Percentiles rank a stretch among this genome's conserved stretches.
Evolutionary conservation across 2,113 vertebrate genomes (phyloP).

Genomic region (Raphicerus campestris): DNA sequence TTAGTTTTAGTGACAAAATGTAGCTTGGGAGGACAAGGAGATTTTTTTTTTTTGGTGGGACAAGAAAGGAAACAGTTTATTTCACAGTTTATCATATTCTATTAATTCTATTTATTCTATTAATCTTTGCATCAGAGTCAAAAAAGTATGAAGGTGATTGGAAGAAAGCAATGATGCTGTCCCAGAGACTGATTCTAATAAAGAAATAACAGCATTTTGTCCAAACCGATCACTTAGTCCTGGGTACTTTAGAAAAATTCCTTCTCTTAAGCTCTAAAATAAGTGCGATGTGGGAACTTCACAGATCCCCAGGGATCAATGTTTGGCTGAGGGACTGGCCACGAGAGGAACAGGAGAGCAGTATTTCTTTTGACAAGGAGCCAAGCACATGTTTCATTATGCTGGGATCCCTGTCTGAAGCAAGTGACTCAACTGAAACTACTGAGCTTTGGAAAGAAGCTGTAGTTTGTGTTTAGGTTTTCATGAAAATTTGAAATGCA

Average conservation of each 20-base stretch:
- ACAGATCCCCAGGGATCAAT: slow-evolving; percentile 27
- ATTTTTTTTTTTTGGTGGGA: neutral
- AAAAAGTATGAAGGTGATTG: neutral
- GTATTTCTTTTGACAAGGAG: slow-evolving; percentile 56
- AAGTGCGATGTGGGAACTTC: slow-evolving; percentile 34
- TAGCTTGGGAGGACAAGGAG: neutral
- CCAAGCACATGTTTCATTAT: slow-evolving; percentile 46
- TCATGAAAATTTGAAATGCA: neutral
- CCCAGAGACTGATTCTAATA: neutral
- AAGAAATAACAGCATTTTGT: neutral
- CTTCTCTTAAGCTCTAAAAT: slow-evolving; percentile 31
- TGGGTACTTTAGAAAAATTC: slow-evolving; percentile 29
- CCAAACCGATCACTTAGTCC: neutral
- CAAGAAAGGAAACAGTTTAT: neutral
- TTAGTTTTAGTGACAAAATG: slow-evolving; percentile 19
- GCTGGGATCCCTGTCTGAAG: slow-evolving; percentile 3
- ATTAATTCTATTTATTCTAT: neutral
- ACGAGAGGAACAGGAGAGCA: neutral
- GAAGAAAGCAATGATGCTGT: neutral
- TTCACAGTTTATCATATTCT: neutral
- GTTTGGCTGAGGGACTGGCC: slow-evolving; percentile 3
- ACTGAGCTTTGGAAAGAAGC: neutral
- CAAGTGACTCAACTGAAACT: slow-evolving; percentile 24
- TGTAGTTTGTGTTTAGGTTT: slow-evolving; percentile 22
- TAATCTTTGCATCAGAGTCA: neutral